Conservation (phyloP, 2,797 vertebrate species). For the Ceryle rudis region DNA sequence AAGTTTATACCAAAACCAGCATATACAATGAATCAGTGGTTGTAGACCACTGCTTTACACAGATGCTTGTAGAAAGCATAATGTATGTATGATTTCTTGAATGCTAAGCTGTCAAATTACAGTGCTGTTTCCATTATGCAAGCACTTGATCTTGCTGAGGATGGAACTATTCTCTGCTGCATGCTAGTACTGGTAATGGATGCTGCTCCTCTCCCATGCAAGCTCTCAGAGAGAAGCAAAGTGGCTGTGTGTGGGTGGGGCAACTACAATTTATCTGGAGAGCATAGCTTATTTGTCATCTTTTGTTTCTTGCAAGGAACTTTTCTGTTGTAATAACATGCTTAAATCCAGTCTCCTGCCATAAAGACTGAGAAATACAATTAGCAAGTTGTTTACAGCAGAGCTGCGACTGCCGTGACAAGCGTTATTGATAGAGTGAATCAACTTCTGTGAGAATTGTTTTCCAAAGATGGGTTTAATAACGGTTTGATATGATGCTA, state of each 20-base stretch:
- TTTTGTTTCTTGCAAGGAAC: neutral
- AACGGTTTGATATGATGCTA: neutral
- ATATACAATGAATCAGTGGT: neutral
- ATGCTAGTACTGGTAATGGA: neutral
- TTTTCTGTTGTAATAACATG: neutral
- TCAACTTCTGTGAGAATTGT: neutral
- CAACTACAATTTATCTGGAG: neutral
- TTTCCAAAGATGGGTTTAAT: constrained; percentile 26
- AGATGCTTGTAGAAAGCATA: neutral
- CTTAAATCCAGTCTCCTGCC: neutral
- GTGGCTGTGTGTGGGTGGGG: neutral
- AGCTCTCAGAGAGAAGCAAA: neutral
- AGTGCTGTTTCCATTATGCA: neutral
- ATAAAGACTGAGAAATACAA: constrained; percentile 11
- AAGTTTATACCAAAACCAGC: neutral
- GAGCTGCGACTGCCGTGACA: neutral
- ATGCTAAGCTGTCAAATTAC: neutral
- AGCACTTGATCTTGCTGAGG: neutral
- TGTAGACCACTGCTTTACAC: neutral
- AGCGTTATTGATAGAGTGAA: neutral
- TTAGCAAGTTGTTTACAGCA: constrained; percentile 40
- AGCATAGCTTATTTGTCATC: neutral
- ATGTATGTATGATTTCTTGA: neutral
- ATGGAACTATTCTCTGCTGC: neutral
- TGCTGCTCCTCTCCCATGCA: neutral